Evolutionary conservation across 2,113 vertebrate genomes (phyloP).

Genomic region (Motacilla tschutschensis): DNA sequence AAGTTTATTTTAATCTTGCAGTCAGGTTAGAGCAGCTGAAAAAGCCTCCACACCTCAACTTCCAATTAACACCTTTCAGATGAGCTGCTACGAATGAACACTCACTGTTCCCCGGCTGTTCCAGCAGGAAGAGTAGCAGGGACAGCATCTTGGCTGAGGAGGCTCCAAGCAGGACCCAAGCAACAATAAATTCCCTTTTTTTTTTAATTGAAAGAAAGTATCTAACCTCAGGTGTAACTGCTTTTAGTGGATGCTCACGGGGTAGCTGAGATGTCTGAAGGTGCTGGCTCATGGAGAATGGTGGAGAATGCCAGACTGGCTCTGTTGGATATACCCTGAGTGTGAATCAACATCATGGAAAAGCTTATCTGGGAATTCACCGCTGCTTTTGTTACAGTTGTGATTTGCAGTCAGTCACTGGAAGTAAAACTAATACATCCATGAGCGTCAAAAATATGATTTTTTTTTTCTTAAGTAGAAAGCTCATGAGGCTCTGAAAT

Average conservation of each 20-base stretch:
- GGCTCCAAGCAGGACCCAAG: background rate
- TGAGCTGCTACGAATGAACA: background rate
- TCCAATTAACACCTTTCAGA: conserved; percentile 24
- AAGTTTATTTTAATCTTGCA: background rate
- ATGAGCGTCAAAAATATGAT: background rate
- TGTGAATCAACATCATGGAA: background rate
- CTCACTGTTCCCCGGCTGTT: fast-evolving
- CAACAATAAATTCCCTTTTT: background rate
- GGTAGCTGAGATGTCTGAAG: background rate
- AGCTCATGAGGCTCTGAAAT: background rate
- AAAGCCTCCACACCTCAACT: background rate
- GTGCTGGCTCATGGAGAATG: background rate
- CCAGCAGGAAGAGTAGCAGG: background rate
- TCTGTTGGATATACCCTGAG: background rate
- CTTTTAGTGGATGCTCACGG: background rate
- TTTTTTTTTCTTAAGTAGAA: fast-evolving
- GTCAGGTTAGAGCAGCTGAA: background rate
- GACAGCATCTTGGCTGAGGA: background rate
- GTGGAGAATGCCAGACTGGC: background rate
- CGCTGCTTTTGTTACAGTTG: background rate
- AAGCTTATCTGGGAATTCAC: background rate
- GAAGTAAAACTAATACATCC: background rate
- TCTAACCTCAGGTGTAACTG: background rate
- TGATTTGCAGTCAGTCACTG: background rate
- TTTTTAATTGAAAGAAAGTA: background rate